These are phyloP conservation scores for Euplagia quadripunctaria DNA, from an alignment of 2,888 invertebrate species.

Conservation along the genomic window DNA sequence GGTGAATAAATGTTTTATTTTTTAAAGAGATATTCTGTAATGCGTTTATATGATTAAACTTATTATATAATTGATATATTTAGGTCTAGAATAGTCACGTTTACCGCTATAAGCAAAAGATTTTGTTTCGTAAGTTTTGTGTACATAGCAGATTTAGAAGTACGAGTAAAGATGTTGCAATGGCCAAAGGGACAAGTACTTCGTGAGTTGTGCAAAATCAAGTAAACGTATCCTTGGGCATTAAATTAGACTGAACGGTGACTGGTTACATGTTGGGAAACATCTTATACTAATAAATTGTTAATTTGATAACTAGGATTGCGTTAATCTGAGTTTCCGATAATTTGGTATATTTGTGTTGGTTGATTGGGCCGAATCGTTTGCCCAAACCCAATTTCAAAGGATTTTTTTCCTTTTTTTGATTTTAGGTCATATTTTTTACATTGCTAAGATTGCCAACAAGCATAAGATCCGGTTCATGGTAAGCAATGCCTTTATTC, in stretches of 20 bases:
- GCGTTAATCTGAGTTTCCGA: slow-evolving; percentile 24
- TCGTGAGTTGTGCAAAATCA: slow-evolving; percentile 58
- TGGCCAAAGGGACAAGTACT: slow-evolving; percentile 56
- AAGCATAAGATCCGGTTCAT: too few relatives aligned
- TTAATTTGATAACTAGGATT: slow-evolving; percentile 45
- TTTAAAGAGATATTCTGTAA: too few relatives aligned
- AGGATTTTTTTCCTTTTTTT: too few relatives aligned
- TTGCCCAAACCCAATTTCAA: not conserved
- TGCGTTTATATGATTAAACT: too few relatives aligned
- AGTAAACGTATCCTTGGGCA: slow-evolving; percentile 64
- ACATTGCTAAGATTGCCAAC: too few relatives aligned
- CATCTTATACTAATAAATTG: slow-evolving; percentile 40
- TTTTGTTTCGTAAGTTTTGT: slow-evolving; percentile 22
- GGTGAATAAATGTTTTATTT: too few relatives aligned
- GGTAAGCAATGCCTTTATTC: too few relatives aligned
- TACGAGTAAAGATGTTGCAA: slow-evolving; percentile 55
- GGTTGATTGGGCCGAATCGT: not conserved
- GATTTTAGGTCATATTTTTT: too few relatives aligned
- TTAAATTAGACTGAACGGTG: slow-evolving; percentile 65
- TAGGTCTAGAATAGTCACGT: not conserved
- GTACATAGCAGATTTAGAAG: slow-evolving; percentile 43
- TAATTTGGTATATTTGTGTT: slow-evolving; percentile 12
- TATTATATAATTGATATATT: not conserved
- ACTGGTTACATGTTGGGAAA: slow-evolving; percentile 53
- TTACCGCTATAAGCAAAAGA: slow-evolving; percentile 23